Base-by-base conservation (phyloP, 2,113 vertebrate species). In the Cairina moschata region DNA sequence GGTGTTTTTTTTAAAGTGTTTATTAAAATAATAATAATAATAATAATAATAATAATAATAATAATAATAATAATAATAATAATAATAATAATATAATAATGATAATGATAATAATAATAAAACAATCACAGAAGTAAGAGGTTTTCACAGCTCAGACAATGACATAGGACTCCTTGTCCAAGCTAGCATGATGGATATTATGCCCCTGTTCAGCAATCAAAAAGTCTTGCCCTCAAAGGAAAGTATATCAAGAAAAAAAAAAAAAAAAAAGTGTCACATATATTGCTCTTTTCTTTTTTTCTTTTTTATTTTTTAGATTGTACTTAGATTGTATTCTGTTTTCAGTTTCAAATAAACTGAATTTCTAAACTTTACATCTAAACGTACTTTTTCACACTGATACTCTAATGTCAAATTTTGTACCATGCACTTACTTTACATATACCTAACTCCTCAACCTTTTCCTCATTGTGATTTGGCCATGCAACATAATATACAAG, bases 1-100 rank as follows among this genome's bases (percentile, higher is more conserved):
- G 9, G 21, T 13, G 6, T 52, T 12, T 26, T 52, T 52, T 52
- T 52, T 26, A 29, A 0, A 15, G 1, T 12, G 1, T 2, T 2
- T 14, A 34, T 54, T 66, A 63, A 4, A 20, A 48, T 13, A 40
- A 40, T 40, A 40, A 40, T 40, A 40, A 40, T 40, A 40, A 40
- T 40, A 40, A 40, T 13, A 40, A 40, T 40, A 40, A 40, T 40
- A 40, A 40, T 12, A 40, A 21, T 17, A n/a, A n/a, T n/a, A n/a
- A n/a, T n/a, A 20, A 48, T 13, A 40, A 40, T 40, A 40, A 40
- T 40, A 40, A 40, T 40, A 40, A 48, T 11, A 20, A 48, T 13
- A 40, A 40, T 40, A 40, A 40, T 40, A 40, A 40, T 40, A 40
- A 40, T 13, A 40, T 40, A 40, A 40, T 40, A 40, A 40, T 40